These are phyloP conservation scores for Fukomys damarensis DNA, from an alignment of 2,113 vertebrate species.

Conservation along the genomic window DNA sequence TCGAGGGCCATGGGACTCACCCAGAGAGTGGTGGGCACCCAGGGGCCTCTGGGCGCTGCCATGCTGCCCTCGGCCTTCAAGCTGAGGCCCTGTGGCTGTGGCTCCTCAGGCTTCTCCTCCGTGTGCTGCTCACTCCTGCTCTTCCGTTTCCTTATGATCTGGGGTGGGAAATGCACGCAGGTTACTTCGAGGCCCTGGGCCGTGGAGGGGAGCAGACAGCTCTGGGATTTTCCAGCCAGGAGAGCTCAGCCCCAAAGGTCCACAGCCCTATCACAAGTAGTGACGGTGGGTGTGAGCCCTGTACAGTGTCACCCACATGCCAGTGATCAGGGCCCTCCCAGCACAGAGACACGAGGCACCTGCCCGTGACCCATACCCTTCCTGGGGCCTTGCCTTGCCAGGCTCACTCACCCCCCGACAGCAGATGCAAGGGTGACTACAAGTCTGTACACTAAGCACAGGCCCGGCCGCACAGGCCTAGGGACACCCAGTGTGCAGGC, in stretches of 20 bases:
- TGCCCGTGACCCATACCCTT: neutral
- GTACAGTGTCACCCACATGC: neutral
- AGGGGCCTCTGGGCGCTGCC: slow-evolving; percentile 81
- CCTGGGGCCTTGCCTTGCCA: neutral
- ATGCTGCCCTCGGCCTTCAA: slow-evolving; percentile 82
- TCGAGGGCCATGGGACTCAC: slow-evolving; percentile 85
- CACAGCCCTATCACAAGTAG: neutral
- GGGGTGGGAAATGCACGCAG: neutral
- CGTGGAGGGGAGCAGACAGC: rapidly evolving
- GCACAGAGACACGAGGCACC: too few species aligned
- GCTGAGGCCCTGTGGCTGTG: slow-evolving; percentile 83
- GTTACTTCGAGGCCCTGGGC: neutral
- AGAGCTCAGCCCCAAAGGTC: neutral
- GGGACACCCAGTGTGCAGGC: too few species aligned
- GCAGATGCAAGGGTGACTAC: rapidly evolving
- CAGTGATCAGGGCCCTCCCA: too few species aligned
- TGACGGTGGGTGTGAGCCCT: neutral
- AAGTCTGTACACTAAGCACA: neutral
- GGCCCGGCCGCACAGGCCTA: neutral
- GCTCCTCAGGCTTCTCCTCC: slow-evolving; percentile 91
- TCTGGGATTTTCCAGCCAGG: neutral
- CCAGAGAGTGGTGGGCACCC: slow-evolving; percentile 88
- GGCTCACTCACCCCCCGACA: neutral
- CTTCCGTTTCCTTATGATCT: slow-evolving; percentile 96
- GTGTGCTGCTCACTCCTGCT: slow-evolving; percentile 88